These are phyloP conservation scores for Choristoneura fumiferana DNA, from an alignment of 1,140 invertebrate genomes.

Conservation along the genomic window DNA sequence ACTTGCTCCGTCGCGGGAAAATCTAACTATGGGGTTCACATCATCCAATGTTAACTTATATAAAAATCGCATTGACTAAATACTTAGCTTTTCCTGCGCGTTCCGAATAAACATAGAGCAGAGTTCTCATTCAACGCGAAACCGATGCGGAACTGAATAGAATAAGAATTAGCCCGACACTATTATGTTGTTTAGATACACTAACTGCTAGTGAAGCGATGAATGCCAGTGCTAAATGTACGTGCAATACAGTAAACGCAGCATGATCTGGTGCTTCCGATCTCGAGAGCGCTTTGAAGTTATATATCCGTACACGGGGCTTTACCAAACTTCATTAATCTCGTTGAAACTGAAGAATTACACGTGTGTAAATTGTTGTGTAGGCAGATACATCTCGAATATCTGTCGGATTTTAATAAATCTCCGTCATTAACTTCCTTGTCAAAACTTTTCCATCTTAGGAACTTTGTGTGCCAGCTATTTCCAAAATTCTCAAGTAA, in stretches of 20 bases:
- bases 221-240: constrained; percentile 18
- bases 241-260: constrained; percentile 35
- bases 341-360: constrained; percentile 10
- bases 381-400: background rate
- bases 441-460: too few relatives aligned
- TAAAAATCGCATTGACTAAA: constrained; percentile 23
- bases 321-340: constrained; percentile 26
- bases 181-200: background rate
- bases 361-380: background rate
- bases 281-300: constrained; percentile 35
- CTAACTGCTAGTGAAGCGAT: background rate
- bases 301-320: constrained; percentile 39
- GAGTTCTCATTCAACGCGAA: background rate
- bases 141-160: constrained; percentile 1
- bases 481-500: too few relatives aligned
- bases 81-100: background rate
- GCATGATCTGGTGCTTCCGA: constrained; percentile 23
- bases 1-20: constrained; percentile 60
- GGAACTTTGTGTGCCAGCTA: too few relatives aligned
- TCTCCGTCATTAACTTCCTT: background rate
- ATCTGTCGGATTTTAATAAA: background rate
- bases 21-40: constrained; percentile 58
- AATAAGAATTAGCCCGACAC: constrained; percentile 1
- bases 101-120: background rate
- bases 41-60: constrained; percentile 26